A percentile compares a stretch with the other conserved stretches of the same genome.
These are phyloP conservation scores for Okapia johnstoni DNA, from an alignment of 2,113 vertebrate species.

Conservation along the genomic window DNA sequence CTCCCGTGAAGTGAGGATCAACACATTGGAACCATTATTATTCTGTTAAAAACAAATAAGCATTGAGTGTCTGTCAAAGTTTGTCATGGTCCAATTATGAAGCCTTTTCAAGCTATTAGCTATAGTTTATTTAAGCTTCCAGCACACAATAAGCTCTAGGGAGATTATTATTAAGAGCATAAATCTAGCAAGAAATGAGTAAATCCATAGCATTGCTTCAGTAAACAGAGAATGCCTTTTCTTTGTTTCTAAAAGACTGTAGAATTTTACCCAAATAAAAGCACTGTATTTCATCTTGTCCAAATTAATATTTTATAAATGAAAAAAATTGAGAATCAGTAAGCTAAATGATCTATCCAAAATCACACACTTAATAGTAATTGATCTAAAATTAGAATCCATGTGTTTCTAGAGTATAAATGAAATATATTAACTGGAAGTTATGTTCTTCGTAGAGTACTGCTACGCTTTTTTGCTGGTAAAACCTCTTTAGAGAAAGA, in stretches of 20 bases:
- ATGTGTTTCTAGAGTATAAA: not conserved
- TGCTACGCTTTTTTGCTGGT: too few relatives aligned
- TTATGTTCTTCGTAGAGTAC: not conserved
- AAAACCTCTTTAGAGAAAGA: not conserved
- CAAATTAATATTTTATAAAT: not conserved
- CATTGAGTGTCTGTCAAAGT: not conserved
- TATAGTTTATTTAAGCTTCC: conserved; percentile 29
- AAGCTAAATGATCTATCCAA: not conserved
- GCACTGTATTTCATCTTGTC: not conserved
- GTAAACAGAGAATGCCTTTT: not conserved
- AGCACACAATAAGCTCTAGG: conserved; percentile 4
- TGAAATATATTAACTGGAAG: not conserved
- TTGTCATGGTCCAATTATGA: not conserved
- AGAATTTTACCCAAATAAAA: not conserved
- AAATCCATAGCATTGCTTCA: conserved; percentile 39
- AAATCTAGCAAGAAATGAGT: conserved; percentile 27
- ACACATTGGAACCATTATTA: not conserved
- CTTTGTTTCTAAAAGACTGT: not conserved
- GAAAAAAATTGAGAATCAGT: not conserved
- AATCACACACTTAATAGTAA: not conserved
- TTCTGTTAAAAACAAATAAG: not conserved
- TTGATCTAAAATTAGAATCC: not conserved
- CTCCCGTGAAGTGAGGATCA: not conserved
- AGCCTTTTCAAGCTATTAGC: not conserved
- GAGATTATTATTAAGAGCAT: conserved; percentile 38